phyloP scores from a whole-genome alignment of 2,888 invertebrate genomes.

The Cotesia congregata region DNA sequence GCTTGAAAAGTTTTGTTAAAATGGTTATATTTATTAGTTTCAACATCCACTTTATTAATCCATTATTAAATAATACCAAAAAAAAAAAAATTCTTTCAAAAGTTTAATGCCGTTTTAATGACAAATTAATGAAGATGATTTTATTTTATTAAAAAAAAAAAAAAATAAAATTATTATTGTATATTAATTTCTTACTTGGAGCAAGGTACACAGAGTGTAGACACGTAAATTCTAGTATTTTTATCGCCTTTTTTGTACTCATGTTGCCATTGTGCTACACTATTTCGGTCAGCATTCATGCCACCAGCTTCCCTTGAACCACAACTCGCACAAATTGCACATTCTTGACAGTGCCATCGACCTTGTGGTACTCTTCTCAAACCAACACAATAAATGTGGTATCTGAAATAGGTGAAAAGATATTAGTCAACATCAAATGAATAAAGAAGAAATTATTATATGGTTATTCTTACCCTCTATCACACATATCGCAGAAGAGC shows the following conservation, averaged over 20 bases:
- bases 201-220: constrained; percentile 78
- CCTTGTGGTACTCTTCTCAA: constrained; percentile 85
- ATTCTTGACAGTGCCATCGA: constrained; percentile 90
- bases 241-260: constrained; percentile 72
- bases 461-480: constrained; percentile 77
- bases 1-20: neutral
- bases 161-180: neutral
- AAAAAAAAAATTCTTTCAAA: neutral
- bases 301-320: constrained; percentile 71
- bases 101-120: constrained; percentile 2
- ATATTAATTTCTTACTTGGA: constrained; percentile 73
- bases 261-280: constrained; percentile 72
- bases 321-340: constrained; percentile 77
- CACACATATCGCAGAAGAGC: constrained; percentile 95
- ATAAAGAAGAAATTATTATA: constrained; percentile 5
- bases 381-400: constrained; percentile 93
- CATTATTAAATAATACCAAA: neutral
- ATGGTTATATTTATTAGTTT: neutral
- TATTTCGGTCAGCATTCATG: constrained; percentile 67
- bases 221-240: constrained; percentile 70
- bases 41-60: neutral
- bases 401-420: constrained; percentile 67
- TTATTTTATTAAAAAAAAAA: constrained; percentile 4
- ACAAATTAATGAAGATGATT: neutral
- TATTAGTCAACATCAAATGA: constrained; percentile 9